phyloP scores from a whole-genome alignment of 2,113 vertebrate species.

The Artemisiospiza belli region DNA sequence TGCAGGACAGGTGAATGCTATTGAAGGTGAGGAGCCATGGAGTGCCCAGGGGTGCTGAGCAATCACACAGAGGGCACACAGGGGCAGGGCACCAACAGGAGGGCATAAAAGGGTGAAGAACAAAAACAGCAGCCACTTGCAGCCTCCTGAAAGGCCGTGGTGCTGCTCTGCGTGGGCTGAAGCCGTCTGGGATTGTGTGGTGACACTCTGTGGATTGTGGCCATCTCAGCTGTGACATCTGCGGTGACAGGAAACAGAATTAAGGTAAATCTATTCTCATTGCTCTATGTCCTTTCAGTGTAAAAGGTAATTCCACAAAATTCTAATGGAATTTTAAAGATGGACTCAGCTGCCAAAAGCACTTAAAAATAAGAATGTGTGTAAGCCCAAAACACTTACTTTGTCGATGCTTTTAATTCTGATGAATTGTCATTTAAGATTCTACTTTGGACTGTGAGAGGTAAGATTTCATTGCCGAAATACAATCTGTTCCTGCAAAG shows the following conservation, averaged over 20 bases:
- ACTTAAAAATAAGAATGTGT: background rate
- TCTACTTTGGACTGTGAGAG: background rate
- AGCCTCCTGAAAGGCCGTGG: accelerated
- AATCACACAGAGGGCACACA: background rate
- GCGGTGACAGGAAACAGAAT: background rate
- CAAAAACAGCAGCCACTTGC: background rate
- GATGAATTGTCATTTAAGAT: background rate
- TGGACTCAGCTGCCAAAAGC: background rate
- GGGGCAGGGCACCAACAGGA: background rate
- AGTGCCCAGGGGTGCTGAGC: background rate
- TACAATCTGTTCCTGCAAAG: background rate
- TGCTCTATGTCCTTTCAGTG: background rate
- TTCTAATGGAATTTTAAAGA: background rate
- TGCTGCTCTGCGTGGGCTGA: background rate
- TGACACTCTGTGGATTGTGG: background rate
- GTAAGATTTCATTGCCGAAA: background rate
- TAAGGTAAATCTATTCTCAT: background rate
- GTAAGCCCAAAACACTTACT: background rate
- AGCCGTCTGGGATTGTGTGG: background rate
- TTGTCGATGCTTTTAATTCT: background rate
- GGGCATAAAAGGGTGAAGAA: background rate
- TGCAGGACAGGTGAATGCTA: background rate
- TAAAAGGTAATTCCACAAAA: background rate
- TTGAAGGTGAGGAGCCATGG: background rate
- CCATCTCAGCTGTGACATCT: background rate